A percentile compares a stretch with the other conserved stretches of the same genome.
phyloP scores from a whole-genome alignment of 2,888 invertebrate genomes.

The Scaptomyza parva region DNA sequence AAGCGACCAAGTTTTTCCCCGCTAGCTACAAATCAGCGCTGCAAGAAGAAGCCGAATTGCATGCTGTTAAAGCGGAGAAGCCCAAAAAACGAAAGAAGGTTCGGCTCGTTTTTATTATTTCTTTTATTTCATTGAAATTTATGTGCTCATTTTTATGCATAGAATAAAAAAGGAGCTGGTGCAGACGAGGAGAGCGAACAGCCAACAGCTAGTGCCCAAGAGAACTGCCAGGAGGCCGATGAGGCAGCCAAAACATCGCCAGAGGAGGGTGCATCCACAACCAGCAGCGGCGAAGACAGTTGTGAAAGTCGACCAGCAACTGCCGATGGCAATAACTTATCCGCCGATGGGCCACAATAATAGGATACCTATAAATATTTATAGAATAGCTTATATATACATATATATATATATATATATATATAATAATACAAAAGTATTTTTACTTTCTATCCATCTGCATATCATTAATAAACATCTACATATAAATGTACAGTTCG shows the following conservation, averaged over 20 bases:
- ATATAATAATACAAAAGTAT: neutral
- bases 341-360: conserved; percentile 28
- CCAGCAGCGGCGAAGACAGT: conserved; percentile 70
- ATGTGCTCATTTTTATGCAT: conserved; percentile 7
- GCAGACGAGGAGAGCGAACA: conserved; percentile 49
- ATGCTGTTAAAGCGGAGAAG: conserved; percentile 80
- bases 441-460: neutral
- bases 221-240: conserved; percentile 55
- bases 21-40: conserved; percentile 86
- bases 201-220: conserved; percentile 34
- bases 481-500: neutral
- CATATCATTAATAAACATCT: neutral
- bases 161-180: conserved; percentile 66
- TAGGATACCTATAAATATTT: neutral
- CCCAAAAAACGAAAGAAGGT: conserved; percentile 86
- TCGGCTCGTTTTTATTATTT: neutral
- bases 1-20: conserved; percentile 89
- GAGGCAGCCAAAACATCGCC: conserved; percentile 64
- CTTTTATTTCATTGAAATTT: neutral
- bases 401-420: neutral
- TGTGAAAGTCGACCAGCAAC: conserved; percentile 68
- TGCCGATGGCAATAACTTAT: conserved; percentile 62
- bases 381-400: neutral
- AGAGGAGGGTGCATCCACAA: conserved; percentile 72
- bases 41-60: conserved; percentile 76